A percentile compares a stretch with the other conserved stretches of the same genome.
Evolutionary conservation across 2,113 vertebrate species (phyloP).

Genomic region (Hypanus sabinus): DNA sequence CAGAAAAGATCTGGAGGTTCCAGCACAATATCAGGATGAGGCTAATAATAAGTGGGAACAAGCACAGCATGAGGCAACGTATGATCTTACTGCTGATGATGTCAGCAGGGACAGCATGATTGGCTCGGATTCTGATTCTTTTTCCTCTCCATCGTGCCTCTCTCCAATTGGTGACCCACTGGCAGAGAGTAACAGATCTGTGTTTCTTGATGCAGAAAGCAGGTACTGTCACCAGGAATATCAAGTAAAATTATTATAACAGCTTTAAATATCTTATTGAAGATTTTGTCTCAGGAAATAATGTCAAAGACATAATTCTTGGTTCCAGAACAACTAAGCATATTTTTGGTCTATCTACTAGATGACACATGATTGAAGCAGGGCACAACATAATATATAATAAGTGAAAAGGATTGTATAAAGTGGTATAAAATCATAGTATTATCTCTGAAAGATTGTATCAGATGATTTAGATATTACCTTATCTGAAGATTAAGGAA

Average conservation of each 20-base stretch:
- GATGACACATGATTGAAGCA: neutral
- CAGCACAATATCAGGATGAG: constrained; percentile 58
- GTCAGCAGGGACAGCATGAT: constrained; percentile 87
- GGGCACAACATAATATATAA: neutral
- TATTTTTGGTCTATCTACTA: neutral
- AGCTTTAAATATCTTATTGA: neutral
- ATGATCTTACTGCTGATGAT: constrained; percentile 77
- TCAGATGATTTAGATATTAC: neutral
- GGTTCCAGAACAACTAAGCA: neutral
- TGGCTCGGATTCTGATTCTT: constrained; percentile 87
- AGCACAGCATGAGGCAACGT: constrained; percentile 71
- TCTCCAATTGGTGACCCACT: constrained; percentile 84
- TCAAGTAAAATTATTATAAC: neutral
- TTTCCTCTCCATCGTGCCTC: constrained; percentile 91
- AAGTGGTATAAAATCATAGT: neutral
- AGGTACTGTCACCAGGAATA: constrained; percentile 58
- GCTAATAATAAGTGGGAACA: constrained; percentile 41
- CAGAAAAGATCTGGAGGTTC: constrained; percentile 53
- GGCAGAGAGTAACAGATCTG: constrained; percentile 70
- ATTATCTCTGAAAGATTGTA: neutral
- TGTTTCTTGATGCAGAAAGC: constrained; percentile 80
- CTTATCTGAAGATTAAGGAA: neutral
- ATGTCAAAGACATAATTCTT: neutral
- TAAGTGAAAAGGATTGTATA: neutral
- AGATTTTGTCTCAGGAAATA: neutral